Base-by-base conservation (phyloP, 2,888 invertebrate genomes). In the Drosophila tripunctata region DNA sequence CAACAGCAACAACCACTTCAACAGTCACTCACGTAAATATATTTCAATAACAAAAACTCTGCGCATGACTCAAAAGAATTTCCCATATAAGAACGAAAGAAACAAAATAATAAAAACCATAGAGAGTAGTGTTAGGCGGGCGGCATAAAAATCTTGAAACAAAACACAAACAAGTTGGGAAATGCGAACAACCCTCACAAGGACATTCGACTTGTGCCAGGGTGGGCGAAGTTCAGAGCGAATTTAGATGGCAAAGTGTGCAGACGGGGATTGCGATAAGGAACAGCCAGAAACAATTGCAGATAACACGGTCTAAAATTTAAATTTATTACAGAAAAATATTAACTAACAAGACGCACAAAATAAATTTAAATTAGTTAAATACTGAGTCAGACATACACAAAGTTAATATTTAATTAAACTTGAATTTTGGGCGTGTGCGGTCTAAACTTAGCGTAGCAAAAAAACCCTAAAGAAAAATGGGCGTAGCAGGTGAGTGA, bases 31-130 rank as follows among this genome's bases (percentile, higher is more conserved):
- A 48, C 4, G 8, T 21, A 14, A 45, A 52, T 12, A 55, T 35
- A 68, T 67, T 83, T 80, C 67, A 79, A 86, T 79, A 82, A 83
- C 83, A 74, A 76, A 70, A 68, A 71, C 54, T 70, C 61, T 79
- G 81, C 89, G 88, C 88, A 88, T 87, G 88, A 81, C 43, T 61
- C 36, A 40, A 47, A 61, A 62, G 40, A 80, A 81, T 81, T 69
- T 75, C 85, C 85, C 75, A 47, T 43, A 40, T 15, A 51, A 54
- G 56, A 62, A 43, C 24, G 35, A 21, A 58, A 56, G 52, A 64
- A 56, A 41, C 43, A 45, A 50, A 22, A 15, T 38, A 33, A 19
- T 33, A 44, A 60, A 55, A 50, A 8, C 30, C 22, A n/a, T n/a
- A n/a, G n/a, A n/a, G n/a, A n/a, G n/a, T n/a, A n/a, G n/a, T n/a